phyloP scores from a whole-genome alignment of 2,113 vertebrate genomes.

The Epinephelus cyanopodus region DNA sequence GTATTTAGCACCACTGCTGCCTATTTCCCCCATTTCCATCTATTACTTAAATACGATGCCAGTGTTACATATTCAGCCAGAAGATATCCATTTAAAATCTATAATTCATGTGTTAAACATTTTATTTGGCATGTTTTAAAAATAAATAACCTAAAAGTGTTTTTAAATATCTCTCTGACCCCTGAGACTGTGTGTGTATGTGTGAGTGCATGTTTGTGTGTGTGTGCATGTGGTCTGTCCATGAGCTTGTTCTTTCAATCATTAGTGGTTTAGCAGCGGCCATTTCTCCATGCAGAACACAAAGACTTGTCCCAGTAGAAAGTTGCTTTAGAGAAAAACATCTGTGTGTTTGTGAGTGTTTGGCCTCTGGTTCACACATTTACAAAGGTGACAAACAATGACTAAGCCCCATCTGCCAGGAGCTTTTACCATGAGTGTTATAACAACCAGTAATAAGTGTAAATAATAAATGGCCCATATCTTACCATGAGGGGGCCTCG shows the following conservation, averaged over 20 bases:
- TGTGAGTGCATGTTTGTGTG: conserved; percentile 14
- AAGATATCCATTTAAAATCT: conserved; percentile 59
- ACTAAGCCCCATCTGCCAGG: conserved; percentile 89
- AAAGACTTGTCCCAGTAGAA: conserved; percentile 58
- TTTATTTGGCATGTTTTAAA: conserved; percentile 61
- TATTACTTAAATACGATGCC: conserved; percentile 48
- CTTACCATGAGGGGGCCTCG: conserved; percentile 84
- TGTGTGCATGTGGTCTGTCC: conserved; percentile 3
- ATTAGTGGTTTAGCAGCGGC: conserved; percentile 52
- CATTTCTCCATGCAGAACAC: conserved; percentile 41
- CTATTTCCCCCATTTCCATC: conserved; percentile 28
- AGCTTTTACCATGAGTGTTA: conserved; percentile 92
- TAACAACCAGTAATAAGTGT: conserved; percentile 93
- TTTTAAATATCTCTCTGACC: conserved; percentile 60
- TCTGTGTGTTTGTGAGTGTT: conserved; percentile 28
- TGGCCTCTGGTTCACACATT: conserved; percentile 73
- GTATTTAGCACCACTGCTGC: conserved; percentile 29
- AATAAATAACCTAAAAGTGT: conserved; percentile 64
- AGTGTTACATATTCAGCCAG: conserved; percentile 56
- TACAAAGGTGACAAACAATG: conserved; percentile 88
- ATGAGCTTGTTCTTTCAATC: conserved; percentile 44
- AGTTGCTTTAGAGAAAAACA: conserved; percentile 60
- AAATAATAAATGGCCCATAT: conserved; percentile 93
- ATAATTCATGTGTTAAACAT: conserved; percentile 70
- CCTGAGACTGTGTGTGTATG: conserved; percentile 40